Evolutionary conservation across 2,888 invertebrate genomes (phyloP), one percentile per base, ranked within the genome.

Genomic region (Drosophila anomalata): DNA sequence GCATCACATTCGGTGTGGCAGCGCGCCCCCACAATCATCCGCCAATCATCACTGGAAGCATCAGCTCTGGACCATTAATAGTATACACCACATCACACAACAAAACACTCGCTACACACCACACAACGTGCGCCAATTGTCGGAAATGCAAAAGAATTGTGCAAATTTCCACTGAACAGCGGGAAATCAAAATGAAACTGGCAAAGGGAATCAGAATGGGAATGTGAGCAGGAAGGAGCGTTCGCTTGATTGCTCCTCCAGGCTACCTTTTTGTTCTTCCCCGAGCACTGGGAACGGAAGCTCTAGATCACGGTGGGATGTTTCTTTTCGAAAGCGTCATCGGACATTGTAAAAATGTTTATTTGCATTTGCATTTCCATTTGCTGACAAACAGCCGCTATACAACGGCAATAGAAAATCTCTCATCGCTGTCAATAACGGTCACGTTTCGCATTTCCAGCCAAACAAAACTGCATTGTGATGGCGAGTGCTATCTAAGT

Each of bases 401-500:
- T n/a, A 14, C 36, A 55, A 62, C 59, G 58, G 55, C 55, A 72
- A 84, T 50, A 66, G 58, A 69, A 69, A 67, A 67, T 58, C 42
- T 67, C 51, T 55, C 24, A 48, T 55, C 55, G 66, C 60, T 61
- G 77, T 52, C 79, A 72, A 79, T 83, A 82, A 72, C 69, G 73
- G 86, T 87, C 88, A 82, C 88, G 82, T 87, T 87, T 87, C 75
- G 48, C 46, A 53, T 54, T 54, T 67, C 50, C 39, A 54, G 48
- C 29, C 60, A 57, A 83, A 70, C 70, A 70, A 87, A 87, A 73
- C 51, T 76, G 79, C 77, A 79, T 82, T 87, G 82, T 82, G 54
- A 58, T 68, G 50, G 54, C 74, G 61, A 20, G 52, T 74, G 68
- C 55, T 83, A 87, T 87, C 88, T 79, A 72, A 82, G 80, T 87